Evolutionary conservation across 1,140 invertebrate species (phyloP).

Genomic region (Platyscapa corneri): DNA sequence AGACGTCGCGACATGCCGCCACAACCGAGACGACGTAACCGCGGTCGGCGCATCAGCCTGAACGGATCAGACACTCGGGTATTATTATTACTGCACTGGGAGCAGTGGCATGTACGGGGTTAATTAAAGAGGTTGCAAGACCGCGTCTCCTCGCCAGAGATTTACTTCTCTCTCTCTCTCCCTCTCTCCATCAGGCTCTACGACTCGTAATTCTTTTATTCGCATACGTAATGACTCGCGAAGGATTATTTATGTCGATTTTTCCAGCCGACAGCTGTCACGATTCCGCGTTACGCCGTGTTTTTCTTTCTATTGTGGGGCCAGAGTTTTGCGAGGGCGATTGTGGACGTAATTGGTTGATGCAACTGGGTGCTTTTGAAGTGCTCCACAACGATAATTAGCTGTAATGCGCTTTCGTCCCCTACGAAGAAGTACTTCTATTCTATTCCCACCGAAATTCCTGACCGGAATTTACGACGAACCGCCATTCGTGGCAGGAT

Average conservation of each 20-base stretch:
- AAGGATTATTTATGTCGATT: slow-evolving; percentile 18
- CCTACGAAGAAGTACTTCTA: not conserved
- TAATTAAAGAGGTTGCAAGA: slow-evolving; percentile 68
- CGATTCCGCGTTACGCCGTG: slow-evolving; percentile 42
- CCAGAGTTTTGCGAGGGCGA: not conserved
- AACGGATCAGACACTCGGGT: slow-evolving; percentile 54
- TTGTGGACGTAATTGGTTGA: not conserved
- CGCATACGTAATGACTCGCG: not conserved
- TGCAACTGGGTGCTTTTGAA: not conserved
- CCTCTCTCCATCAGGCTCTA: not conserved
- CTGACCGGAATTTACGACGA: not conserved
- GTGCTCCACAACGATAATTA: not conserved
- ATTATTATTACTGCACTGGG: slow-evolving; percentile 57
- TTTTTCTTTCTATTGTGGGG: slow-evolving; percentile 52
- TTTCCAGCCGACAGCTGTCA: slow-evolving; percentile 55
- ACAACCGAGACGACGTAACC: not conserved
- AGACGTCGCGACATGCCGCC: slow-evolving; percentile 39
- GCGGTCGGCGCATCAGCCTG: slow-evolving; percentile 51
- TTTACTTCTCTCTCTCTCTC: not conserved
- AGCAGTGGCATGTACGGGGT: slow-evolving; percentile 56
- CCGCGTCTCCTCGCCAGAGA: not conserved
- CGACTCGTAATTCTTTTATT: not conserved
- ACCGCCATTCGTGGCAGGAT: not conserved
- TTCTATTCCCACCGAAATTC: not conserved
- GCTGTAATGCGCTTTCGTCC: not conserved